A percentile compares a stretch with the other conserved stretches of the same genome.
Evolutionary conservation across 1,140 invertebrate species (phyloP).

Genomic region (Aphelenchoides fujianensis): DNA sequence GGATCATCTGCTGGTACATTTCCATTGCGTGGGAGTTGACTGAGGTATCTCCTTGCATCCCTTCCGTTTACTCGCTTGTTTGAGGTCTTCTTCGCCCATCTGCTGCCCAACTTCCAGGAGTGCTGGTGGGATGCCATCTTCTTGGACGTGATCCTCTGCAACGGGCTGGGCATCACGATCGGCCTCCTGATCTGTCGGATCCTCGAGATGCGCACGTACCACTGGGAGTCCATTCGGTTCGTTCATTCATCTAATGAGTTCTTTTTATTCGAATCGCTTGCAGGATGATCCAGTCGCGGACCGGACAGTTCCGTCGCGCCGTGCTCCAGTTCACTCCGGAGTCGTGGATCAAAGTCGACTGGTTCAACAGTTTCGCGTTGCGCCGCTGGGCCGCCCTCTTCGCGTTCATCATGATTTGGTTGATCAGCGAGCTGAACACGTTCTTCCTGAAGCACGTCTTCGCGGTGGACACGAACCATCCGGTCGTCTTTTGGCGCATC

Average conservation of each 20-base stretch:
- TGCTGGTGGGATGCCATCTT: conserved; percentile 99
- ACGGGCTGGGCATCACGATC: conserved; percentile 92
- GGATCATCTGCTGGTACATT: conserved; percentile 94
- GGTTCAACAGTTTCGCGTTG: conserved; percentile 90
- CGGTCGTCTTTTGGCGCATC: conserved; percentile 80
- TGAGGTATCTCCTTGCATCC: conserved; percentile 68
- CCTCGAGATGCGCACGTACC: conserved; percentile 92
- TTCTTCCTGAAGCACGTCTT: conserved; percentile 99
- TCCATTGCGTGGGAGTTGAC: conserved; percentile 98
- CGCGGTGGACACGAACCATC: conserved; percentile 89
- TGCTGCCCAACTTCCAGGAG: conserved; percentile 93
- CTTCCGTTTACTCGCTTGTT: conserved; percentile 27
- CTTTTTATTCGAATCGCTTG: conserved; percentile 72
- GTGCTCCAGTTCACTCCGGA: conserved; percentile 94
- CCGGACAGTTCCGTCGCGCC: conserved; percentile 89
- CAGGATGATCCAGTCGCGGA: conserved; percentile 88
- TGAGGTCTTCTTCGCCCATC: conserved; percentile 91
- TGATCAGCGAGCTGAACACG: conserved; percentile 92
- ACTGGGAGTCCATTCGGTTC: conserved; percentile 95
- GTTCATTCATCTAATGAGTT: conserved; percentile 41
- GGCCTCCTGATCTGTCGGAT: conserved; percentile 81
- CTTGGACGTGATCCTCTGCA: conserved; percentile 89
- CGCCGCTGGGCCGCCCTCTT: conserved; percentile 89
- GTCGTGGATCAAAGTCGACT: conserved; percentile 89
- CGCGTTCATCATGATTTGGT: conserved; percentile 93